Evolutionary conservation across 1,140 invertebrate genomes (phyloP), one percentile per base, ranked within the genome.

Genomic region (Formica exsecta): DNA sequence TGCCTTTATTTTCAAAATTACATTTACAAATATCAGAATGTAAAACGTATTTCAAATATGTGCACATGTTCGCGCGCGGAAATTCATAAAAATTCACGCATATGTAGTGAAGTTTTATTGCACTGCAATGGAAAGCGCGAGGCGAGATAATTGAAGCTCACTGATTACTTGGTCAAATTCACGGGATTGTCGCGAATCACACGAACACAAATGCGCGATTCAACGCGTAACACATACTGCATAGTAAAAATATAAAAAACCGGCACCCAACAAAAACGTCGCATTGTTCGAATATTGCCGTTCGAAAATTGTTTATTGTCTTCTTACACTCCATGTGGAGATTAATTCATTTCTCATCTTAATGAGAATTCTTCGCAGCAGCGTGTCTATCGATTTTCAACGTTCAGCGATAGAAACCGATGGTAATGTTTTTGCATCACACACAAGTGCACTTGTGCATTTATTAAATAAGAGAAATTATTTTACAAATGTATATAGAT

Each of bases 81-180:
- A 19, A 16, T 16, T 61, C 44, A 44, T 19, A n/a, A 57, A 64
- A 85, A 65, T 57, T 38, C 32, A 22, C 32, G 44, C 25, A 51
- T 51, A 61, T 19, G 22, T 32, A 41, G 19, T 9, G 5, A 79
- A 44, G n/a, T 80, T 85, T 76, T 80, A 80, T 66, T 51, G 29
- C 48, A 68, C 29, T 6, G 36, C 25, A 32, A 22, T 13, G 61
- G 38, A 54, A 65, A 80, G 11, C 25, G 36, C 84, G 25, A 79
- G 22, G 48, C 51, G 51, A 59, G 64, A 79, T 86, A 86, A 86
- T 79, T 86, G 75, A 68, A 70, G n/a, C 75, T 61, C 75, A 38
- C 38, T 79, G 64, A 86, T 86, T 80, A 70, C 75, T 80, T 62
- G 61, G 62, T 22, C 74, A 86, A 86, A 86, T 79, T 61, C 51